Evolutionary conservation across 1,140 invertebrate species (phyloP), one percentile per base, ranked within the genome.

Genomic region (Drosophila oshimai): DNA sequence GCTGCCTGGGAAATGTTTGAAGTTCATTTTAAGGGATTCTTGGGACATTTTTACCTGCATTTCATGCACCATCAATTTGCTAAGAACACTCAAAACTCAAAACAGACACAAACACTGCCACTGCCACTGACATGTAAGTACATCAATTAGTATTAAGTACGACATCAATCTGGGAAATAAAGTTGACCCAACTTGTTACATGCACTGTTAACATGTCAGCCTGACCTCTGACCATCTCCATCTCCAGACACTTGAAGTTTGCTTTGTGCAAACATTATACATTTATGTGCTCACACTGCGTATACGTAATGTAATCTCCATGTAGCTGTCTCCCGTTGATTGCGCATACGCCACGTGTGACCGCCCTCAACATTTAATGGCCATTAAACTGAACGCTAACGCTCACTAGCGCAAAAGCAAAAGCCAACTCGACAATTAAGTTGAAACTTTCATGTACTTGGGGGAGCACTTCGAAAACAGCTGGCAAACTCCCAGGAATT

Each of bases 321-420:
- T 69, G 31, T 69, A 50, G 45, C 51, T 68, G 51, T 69, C 51
- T 60, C 4, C 4, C 13, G 7, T 29, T 68, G 72, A 79, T 79
- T 74, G 55, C 62, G 47, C 55, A 69, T 79, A 76, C 68, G 77
- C 41, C 72, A 22, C 36, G 57, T 69, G 51, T 37, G 34, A 55
- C 31, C 37, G 31, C 39, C 24, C 29, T 29, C 62, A 53, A 45
- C 70, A 33, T 50, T 51, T 61, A 62, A 69, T 74, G 51, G 51
- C 49, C 71, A 69, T 79, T 70, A 74, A 69, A 60, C 64, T 58
- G 62, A 79, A 49, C 51, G 62, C 50, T 49, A 39, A 34, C 46
- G 47, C 37, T 39, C 5, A 22, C 22, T 22, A n/a, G 18, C 22
- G n/a, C n/a, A n/a, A 26, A 61, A 42, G 33, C 37, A 31, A 2